phyloP scores from a whole-genome alignment of 2,888 invertebrate genomes.

The Idaea biselata region DNA sequence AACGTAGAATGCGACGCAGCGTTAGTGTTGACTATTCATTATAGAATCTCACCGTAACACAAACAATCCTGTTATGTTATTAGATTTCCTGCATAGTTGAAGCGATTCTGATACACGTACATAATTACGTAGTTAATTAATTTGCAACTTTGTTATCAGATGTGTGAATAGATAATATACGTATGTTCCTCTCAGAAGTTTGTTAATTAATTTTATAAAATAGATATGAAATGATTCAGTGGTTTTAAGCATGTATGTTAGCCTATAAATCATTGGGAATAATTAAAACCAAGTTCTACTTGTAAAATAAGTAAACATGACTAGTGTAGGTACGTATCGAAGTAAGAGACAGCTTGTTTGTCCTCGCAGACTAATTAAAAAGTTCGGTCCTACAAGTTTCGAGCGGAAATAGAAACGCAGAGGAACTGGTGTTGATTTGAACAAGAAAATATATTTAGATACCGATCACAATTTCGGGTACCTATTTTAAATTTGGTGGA shows the following conservation, averaged over 20 bases:
- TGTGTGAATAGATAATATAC: conserved; percentile 13
- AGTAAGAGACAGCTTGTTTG: conserved; percentile 76
- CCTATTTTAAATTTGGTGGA: neutral
- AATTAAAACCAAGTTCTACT: conserved; percentile 37
- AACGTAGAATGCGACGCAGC: conserved; percentile 49
- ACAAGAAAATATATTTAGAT: conserved; percentile 57
- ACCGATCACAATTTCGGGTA: conserved; percentile 20
- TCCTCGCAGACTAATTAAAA: conserved; percentile 79
- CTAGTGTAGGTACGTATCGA: conserved; percentile 53
- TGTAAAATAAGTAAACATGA: conserved; percentile 31
- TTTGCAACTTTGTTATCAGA: conserved; percentile 36
- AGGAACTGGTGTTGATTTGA: conserved; percentile 58
- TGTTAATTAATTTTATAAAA: conserved; percentile 39
- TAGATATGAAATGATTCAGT: conserved; percentile 34
- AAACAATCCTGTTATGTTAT: conserved; percentile 70
- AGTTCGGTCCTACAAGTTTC: conserved; percentile 72
- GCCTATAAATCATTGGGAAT: conserved; percentile 50
- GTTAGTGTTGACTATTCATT: conserved; percentile 74
- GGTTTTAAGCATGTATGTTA: too few relatives aligned
- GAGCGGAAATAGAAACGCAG: conserved; percentile 63
- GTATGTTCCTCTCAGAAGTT: conserved; percentile 25
- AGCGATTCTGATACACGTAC: conserved; percentile 47
- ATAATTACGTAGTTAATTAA: conserved; percentile 51
- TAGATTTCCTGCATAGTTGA: conserved; percentile 61
- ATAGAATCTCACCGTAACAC: conserved; percentile 66